Evolutionary conservation across 2,113 vertebrate genomes (phyloP).

Genomic region (Progne subis): DNA sequence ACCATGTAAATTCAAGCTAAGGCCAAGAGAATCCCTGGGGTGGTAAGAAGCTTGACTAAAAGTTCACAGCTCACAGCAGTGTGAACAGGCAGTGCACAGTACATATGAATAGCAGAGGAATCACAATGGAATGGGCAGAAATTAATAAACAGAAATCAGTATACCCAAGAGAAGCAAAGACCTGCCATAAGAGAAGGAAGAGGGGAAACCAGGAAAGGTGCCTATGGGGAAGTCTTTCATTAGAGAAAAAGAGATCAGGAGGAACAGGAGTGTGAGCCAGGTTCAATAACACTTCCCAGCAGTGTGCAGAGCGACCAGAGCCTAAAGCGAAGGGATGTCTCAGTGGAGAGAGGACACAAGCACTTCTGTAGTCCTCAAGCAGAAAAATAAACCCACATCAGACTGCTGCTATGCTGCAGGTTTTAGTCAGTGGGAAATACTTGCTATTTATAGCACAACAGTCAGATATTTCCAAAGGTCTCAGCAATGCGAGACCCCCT

Average conservation of each 20-base stretch:
- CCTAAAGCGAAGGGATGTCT: background rate
- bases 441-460: constrained; percentile 19
- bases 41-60: background rate
- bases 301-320: background rate
- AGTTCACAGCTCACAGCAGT: background rate
- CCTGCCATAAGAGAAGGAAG: background rate
- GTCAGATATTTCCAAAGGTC: background rate
- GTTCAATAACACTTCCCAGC: background rate
- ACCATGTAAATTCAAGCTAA: background rate
- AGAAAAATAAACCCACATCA: background rate
- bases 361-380: constrained; percentile 8
- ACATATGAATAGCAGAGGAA: background rate
- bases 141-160: background rate
- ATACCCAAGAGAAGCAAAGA: background rate
- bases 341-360: background rate
- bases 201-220: background rate
- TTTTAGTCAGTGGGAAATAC: constrained; percentile 49
- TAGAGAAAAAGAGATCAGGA: background rate
- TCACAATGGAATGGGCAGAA: background rate
- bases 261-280: background rate
- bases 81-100: background rate
- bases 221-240: background rate
- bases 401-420: constrained; percentile 19
- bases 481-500: background rate
- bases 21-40: background rate